These are phyloP conservation scores for Panorpa germanica DNA, from an alignment of 2,888 invertebrate species.

Conservation along the genomic window DNA sequence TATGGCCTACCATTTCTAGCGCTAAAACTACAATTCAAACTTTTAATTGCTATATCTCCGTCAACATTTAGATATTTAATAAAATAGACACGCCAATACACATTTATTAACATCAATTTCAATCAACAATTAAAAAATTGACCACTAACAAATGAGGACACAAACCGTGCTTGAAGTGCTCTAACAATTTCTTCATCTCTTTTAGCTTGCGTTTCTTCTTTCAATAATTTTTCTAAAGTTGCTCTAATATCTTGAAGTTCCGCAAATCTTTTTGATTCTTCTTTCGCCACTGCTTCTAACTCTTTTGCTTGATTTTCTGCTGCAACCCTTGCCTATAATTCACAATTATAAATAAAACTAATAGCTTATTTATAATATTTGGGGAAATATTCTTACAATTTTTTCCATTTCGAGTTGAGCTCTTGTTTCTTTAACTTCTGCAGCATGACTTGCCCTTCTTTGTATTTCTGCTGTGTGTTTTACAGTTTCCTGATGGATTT, in stretches of 20 bases:
- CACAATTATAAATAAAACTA: slow-evolving; percentile 11
- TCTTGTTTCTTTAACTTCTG: slow-evolving; percentile 36
- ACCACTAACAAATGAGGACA: too few relatives aligned
- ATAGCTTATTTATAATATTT: too few relatives aligned
- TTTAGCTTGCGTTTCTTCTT: slow-evolving; percentile 71
- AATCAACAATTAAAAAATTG: too few relatives aligned
- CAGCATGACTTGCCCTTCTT: slow-evolving; percentile 32
- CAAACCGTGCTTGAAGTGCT: slow-evolving; percentile 45
- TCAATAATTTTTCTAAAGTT: slow-evolving; percentile 48
- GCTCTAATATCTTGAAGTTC: slow-evolving; percentile 52
- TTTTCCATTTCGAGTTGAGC: slow-evolving; percentile 44
- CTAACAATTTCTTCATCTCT: slow-evolving; percentile 67
- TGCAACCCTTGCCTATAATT: slow-evolving; percentile 27
- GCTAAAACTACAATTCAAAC: too few relatives aligned
- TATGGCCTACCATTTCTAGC: too few relatives aligned
- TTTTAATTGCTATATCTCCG: too few relatives aligned
- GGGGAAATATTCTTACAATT: slow-evolving; percentile 35
- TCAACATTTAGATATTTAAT: too few relatives aligned
- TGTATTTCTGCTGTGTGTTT: slow-evolving; percentile 32
- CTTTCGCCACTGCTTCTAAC: slow-evolving; percentile 44
- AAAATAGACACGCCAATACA: too few relatives aligned
- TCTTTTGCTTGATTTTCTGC: slow-evolving; percentile 37
- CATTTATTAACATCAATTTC: too few relatives aligned
- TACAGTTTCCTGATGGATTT: slow-evolving; percentile 26
- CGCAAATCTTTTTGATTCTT: slow-evolving; percentile 51